Conservation (phyloP, 2,888 invertebrate species). For the Eucriotettix oculatus region DNA sequence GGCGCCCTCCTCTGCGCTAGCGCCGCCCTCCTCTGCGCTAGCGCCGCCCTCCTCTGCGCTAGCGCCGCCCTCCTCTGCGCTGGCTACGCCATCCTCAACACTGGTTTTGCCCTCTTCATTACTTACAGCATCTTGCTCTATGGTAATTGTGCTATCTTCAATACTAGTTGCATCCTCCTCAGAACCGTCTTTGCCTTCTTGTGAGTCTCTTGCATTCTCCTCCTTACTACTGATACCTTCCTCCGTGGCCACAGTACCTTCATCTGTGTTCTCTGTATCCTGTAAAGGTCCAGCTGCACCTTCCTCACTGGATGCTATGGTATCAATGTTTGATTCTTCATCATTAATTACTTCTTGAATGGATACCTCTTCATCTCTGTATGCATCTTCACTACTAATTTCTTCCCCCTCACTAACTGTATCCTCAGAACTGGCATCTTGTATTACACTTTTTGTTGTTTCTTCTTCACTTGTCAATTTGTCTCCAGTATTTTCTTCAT, state of each 20-base stretch:
- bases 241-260: constrained; percentile 10
- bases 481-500: neutral
- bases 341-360: too few relatives aligned
- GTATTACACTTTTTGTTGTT: neutral
- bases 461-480: neutral
- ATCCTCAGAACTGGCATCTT: neutral
- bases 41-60: constrained; percentile 1
- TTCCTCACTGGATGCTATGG: constrained; percentile 1
- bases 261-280: constrained; percentile 16
- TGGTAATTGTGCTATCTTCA: constrained; percentile 11
- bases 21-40: neutral
- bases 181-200: constrained; percentile 14
- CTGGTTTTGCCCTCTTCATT: constrained; percentile 9
- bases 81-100: constrained; percentile 6
- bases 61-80: constrained; percentile 1
- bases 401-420: neutral
- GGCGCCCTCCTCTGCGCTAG: too few relatives aligned
- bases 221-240: neutral
- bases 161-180: constrained; percentile 14
- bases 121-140: constrained; percentile 4
- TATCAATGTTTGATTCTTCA: neutral
- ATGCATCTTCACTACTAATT: neutral
- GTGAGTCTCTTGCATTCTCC: constrained; percentile 14
- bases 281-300: constrained; percentile 29
- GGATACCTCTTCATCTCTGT: constrained; percentile 2